Conservation (phyloP, 2,888 invertebrate species). For the Noctua janthina region DNA sequence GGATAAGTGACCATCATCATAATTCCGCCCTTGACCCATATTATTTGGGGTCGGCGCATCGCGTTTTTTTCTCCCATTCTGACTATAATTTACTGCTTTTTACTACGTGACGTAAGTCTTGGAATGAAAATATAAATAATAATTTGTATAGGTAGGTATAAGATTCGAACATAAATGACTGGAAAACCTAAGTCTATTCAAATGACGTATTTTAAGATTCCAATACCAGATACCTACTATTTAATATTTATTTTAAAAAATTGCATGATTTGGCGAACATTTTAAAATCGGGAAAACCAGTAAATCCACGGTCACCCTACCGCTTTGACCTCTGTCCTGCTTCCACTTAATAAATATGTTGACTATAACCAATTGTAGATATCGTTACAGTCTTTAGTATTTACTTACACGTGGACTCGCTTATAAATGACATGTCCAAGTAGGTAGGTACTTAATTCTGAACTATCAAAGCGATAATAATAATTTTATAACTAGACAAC, state of each 20-base stretch:
- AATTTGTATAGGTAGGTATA: neutral
- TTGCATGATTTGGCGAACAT: neutral
- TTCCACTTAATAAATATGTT: constrained; percentile 15
- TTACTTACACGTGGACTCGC: constrained; percentile 30
- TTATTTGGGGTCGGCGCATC: too few relatives aligned
- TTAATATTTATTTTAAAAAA: neutral
- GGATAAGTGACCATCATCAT: neutral
- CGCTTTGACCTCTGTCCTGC: constrained; percentile 39
- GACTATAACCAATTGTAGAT: constrained; percentile 13
- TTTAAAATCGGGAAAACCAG: constrained; percentile 11
- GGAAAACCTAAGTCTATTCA: neutral
- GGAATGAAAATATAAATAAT: neutral
- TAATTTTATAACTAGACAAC: neutral
- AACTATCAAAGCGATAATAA: constrained; percentile 9
- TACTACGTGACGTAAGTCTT: neutral
- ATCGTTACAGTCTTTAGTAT: neutral
- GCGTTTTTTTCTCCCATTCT: too few relatives aligned
- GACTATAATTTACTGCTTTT: too few relatives aligned
- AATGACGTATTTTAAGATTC: neutral
- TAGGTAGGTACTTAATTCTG: constrained; percentile 1
- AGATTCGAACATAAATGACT: neutral
- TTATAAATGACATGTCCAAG: neutral
- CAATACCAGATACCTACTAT: neutral
- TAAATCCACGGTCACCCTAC: constrained; percentile 32
- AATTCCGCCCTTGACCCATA: too few relatives aligned